Base-by-base conservation (phyloP, 2,888 invertebrate genomes). In the Heliconius erato region DNA sequence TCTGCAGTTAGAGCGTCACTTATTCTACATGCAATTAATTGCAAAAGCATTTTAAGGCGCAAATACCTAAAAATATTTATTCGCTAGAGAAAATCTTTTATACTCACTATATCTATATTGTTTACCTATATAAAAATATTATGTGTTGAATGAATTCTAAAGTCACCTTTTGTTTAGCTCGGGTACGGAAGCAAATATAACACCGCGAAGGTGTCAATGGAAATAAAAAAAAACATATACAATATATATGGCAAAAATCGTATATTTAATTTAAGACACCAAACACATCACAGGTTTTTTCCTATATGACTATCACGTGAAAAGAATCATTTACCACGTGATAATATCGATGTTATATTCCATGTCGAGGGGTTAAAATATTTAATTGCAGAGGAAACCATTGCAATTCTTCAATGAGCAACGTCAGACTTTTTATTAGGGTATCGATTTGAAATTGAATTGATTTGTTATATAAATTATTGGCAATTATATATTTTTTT, bases 351-450 rank as follows among this genome's bases (percentile, higher is more conserved):
- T 49, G 72, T 54, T 44, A 49, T 40, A 63, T n/a, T 40, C 35
- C n/a, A 19, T 26, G 40, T 76, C 63, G 63, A 76, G 63, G 72
- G 63, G 76, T 76, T 76, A 40, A 76, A 76, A 76, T 40, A 63
- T 76, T 63, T 76, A 63, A 76, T 76, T 63, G 35, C 63, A 7
- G 3, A 76, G n/a, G 76, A 76, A 40, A 40, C 26, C 76, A 76
- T 35, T 76, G 59, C 59, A 35, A 59, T n/a, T 76, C n/a, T 35
- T 76, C 59, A 63, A 76, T 63, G 63, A 76, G 9, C 35, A n/a
- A 19, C 76, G 35, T 26, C 59, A 26, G 63, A 76, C 1, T 59
- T 63, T 76, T 63, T 76, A 76, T 76, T 26, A 35, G n/a, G 7
- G 19, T 76, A 63, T 63, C 26, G 26, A 16, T 26, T 76, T 76